A percentile compares a stretch with the other conserved stretches of the same genome.
Evolutionary conservation across 2,888 invertebrate species (phyloP).

Genomic region (Cylloceria caligata): DNA sequence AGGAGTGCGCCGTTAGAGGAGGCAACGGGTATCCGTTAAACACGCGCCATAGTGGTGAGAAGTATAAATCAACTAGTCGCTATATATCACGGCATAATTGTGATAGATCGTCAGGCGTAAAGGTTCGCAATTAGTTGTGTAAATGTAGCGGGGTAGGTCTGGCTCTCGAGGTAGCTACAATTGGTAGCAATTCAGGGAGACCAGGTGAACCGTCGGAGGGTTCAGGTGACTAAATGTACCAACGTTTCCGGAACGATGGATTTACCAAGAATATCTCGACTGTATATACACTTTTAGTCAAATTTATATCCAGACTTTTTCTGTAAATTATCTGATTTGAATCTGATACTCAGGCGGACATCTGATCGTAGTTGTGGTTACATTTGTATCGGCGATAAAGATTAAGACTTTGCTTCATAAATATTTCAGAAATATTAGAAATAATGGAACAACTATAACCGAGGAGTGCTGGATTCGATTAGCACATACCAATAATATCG

Average conservation of each 20-base stretch:
- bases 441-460: no score
- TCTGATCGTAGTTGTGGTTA: no score
- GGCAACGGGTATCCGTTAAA: constrained; percentile 56
- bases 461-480: no score
- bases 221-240: neutral
- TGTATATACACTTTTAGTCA: neutral
- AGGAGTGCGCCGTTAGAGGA: constrained; percentile 13
- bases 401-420: no score
- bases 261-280: constrained; percentile 8
- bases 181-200: constrained; percentile 49
- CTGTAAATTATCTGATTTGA: no score
- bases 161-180: constrained; percentile 59
- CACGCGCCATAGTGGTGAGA: constrained; percentile 58
- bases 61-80: constrained; percentile 66
- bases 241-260: constrained; percentile 15
- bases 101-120: constrained; percentile 67
- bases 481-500: no score
- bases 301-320: no score
- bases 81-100: constrained; percentile 66
- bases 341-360: no score
- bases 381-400: no score
- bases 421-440: no score
- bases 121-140: constrained; percentile 68
- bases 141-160: constrained; percentile 57
- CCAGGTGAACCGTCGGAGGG: constrained; percentile 5